Base-by-base conservation (phyloP, 2,797 vertebrate species). In the Poecilia velifera region DNA sequence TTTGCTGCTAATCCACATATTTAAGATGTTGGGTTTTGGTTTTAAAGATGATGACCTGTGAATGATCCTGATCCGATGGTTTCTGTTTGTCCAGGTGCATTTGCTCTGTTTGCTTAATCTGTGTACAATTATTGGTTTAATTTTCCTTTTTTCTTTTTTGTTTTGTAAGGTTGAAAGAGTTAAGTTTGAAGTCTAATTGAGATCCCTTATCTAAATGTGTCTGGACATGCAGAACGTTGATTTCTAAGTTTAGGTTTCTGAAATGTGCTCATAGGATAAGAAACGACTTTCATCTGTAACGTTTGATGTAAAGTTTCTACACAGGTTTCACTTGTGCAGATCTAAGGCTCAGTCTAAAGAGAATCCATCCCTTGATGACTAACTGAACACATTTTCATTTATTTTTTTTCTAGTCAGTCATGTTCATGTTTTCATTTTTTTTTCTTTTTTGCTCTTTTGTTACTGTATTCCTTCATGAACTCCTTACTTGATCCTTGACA, bases 1-100 rank as follows among this genome's bases (percentile, higher is more conserved):
- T 41, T 74, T 83, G 72, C 83, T 88, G 85, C 85, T 91, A 79
- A 87, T 75, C 51, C 55, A 80, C 76, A 82, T 79, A 73, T 87
- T 84, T 77, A 71, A 84, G 76, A 36, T 79, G 34, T 74, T 91
- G 86, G 86, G 74, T 81, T 82, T 72, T 72, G 72, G 51, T 79
- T 83, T 74, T 62, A 12, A 62, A 51, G 74, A 72, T 39, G 20
- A 25, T 76, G 75, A 70, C 66, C 79, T 73, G 78, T 41, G 46
- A 77, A 77, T 49, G 14, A 77, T 7, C 39, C 31, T 82, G n/a
- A 86, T 25, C 80, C 79, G 62, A 73, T 57, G 59, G 71, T 72
- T 89, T 92, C 90, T 93, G 92, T 91, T 81, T 91, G 91, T 94
- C 86, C 91, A 90, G 92, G 92, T 83, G 49, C 86, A 88, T 92